phyloP scores from a whole-genome alignment of 2,797 vertebrate species.

The Sebastes cheni region DNA sequence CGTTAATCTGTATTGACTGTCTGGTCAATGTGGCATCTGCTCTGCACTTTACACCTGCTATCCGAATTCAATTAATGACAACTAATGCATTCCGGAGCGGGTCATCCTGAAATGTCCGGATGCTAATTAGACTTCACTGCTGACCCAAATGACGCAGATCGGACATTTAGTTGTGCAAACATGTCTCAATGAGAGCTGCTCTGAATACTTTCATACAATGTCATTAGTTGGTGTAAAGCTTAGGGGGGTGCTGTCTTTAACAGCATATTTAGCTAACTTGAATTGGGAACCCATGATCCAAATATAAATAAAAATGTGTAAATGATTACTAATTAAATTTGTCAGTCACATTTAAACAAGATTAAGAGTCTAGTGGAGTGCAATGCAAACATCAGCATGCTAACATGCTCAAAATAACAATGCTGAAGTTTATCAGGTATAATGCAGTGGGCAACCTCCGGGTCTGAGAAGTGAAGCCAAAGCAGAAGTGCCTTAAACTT shows the following conservation, averaged over 20 bases:
- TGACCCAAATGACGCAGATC: slow-evolving; percentile 46
- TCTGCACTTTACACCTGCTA: slow-evolving; percentile 57
- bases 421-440: not conserved
- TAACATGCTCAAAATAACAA: no score
- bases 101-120: slow-evolving; percentile 43
- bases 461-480: no score
- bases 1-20: slow-evolving; percentile 43
- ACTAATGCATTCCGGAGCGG: slow-evolving; percentile 64
- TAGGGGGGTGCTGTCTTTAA: not conserved
- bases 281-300: not conserved
- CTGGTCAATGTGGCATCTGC: slow-evolving; percentile 24
- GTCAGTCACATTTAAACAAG: no score
- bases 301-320: not conserved
- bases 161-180: slow-evolving; percentile 9
- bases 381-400: no score
- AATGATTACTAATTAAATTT: not conserved
- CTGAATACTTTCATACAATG: not conserved
- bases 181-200: not conserved
- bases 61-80: slow-evolving; percentile 77
- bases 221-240: not conserved
- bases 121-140: slow-evolving; percentile 40
- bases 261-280: not conserved
- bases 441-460: not conserved
- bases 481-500: no score
- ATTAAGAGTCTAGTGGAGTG: no score